A percentile compares a stretch with the other conserved stretches of the same genome.
phyloP scores from a whole-genome alignment of 2,888 invertebrate species.

The Toxonevra muliebris region DNA sequence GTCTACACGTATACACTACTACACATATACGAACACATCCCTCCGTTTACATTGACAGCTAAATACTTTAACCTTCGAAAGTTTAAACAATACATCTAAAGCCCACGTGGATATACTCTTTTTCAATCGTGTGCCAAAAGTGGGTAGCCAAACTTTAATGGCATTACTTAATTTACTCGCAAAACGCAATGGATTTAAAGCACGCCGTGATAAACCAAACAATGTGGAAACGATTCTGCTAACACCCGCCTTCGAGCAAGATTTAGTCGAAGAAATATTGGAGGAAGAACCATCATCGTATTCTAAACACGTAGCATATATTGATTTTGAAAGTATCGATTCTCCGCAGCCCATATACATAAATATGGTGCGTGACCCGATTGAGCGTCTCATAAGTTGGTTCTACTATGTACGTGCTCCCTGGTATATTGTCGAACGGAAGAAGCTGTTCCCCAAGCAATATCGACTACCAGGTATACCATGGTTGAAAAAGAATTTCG shows the following conservation, averaged over 20 bases:
- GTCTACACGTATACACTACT: background rate
- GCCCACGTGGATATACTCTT: slow-evolving; percentile 75
- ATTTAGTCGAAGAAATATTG: slow-evolving; percentile 76
- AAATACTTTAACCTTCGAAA: slow-evolving; percentile 43
- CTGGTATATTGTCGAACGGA: slow-evolving; percentile 87
- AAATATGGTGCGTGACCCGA: slow-evolving; percentile 86
- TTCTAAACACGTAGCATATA: slow-evolving; percentile 87
- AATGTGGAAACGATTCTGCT: slow-evolving; percentile 66
- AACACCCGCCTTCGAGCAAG: slow-evolving; percentile 77
- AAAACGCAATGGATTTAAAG: slow-evolving; percentile 72
- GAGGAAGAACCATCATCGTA: slow-evolving; percentile 80
- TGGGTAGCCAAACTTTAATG: slow-evolving; percentile 90
- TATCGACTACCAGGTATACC: slow-evolving; percentile 63
- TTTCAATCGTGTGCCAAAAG: slow-evolving; percentile 91
- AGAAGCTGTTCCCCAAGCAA: slow-evolving; percentile 44
- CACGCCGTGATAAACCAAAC: slow-evolving; percentile 82
- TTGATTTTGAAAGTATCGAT: slow-evolving; percentile 80
- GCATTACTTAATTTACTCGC: slow-evolving; percentile 77
- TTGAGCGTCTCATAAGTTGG: slow-evolving; percentile 90
- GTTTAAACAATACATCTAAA: slow-evolving; percentile 54
- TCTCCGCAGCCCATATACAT: slow-evolving; percentile 86
- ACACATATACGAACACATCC: background rate
- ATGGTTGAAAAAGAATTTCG: slow-evolving; percentile 88
- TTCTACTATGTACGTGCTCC: slow-evolving; percentile 89
- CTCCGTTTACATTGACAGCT: slow-evolving; percentile 41